Conservation (phyloP, 2,113 vertebrate species). For the Vulpes lagopus region DNA sequence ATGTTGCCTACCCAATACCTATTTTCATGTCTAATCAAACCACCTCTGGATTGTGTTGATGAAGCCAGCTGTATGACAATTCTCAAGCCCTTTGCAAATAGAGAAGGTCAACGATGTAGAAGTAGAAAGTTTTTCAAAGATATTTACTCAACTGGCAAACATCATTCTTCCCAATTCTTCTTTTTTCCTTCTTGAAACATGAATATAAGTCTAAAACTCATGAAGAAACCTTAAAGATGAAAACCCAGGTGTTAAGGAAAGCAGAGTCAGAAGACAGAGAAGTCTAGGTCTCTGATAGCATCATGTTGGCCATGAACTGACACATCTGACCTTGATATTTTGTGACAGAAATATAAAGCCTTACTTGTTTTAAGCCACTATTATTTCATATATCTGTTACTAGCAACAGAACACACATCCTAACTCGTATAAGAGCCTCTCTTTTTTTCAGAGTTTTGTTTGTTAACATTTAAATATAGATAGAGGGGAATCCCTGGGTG, state of each 20-base stretch:
- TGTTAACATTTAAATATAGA: neutral
- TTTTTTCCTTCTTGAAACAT: neutral
- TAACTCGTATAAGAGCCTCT: neutral
- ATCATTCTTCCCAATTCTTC: neutral
- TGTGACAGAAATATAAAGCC: neutral
- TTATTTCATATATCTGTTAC: neutral
- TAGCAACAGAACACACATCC: neutral
- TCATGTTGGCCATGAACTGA: neutral
- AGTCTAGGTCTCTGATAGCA: neutral
- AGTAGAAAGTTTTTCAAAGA: neutral
- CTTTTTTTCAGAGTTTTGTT: neutral
- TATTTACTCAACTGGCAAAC: neutral
- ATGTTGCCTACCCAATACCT: neutral
- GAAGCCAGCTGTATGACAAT: neutral
- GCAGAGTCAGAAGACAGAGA: neutral
- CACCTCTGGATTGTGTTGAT: neutral
- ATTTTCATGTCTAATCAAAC: neutral
- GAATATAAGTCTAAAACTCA: neutral
- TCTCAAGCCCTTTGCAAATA: neutral
- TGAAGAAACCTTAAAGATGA: neutral
- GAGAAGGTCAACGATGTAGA: neutral
- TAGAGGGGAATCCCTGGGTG: too few species aligned
- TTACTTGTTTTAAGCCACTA: neutral
- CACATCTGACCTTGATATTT: neutral
- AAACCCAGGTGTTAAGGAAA: neutral